phyloP scores from a whole-genome alignment of 2,113 vertebrate genomes.

The Anseranas semipalmata region DNA sequence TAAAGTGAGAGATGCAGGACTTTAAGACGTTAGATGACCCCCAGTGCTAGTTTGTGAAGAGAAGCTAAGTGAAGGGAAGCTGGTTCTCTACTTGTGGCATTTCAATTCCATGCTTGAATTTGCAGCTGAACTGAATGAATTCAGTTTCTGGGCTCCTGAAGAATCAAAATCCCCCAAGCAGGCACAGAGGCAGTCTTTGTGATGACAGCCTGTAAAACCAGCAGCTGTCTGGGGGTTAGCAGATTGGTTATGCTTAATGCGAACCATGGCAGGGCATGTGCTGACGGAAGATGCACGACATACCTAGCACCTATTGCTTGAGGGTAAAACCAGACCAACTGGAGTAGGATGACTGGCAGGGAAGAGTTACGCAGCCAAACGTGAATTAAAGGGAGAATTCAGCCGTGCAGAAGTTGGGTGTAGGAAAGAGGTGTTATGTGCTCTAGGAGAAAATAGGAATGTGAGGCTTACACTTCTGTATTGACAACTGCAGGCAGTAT shows the following conservation, averaged over 20 bases:
- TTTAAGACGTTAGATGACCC: neutral
- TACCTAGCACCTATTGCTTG: neutral
- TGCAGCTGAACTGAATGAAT: neutral
- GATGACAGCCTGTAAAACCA: slow-evolving; percentile 47
- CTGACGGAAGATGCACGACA: neutral
- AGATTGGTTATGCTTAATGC: neutral
- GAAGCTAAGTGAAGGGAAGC: neutral
- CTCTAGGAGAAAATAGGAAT: neutral
- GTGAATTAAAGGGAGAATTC: neutral
- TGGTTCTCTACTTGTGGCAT: neutral
- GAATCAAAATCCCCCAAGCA: neutral
- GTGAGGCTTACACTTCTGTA: neutral
- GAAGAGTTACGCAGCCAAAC: neutral
- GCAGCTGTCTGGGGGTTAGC: slow-evolving; percentile 57
- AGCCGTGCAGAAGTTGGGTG: neutral
- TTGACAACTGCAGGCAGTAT: neutral
- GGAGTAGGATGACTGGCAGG: neutral
- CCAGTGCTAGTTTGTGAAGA: neutral
- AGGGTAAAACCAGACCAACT: neutral
- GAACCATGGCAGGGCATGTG: neutral
- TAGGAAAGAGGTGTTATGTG: neutral
- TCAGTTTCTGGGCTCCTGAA: neutral
- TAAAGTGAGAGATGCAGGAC: neutral
- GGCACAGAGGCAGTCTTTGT: slow-evolving; percentile 39
- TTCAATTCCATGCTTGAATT: neutral